phyloP scores from a whole-genome alignment of 2,113 vertebrate genomes.

The Laticauda laticaudata region DNA sequence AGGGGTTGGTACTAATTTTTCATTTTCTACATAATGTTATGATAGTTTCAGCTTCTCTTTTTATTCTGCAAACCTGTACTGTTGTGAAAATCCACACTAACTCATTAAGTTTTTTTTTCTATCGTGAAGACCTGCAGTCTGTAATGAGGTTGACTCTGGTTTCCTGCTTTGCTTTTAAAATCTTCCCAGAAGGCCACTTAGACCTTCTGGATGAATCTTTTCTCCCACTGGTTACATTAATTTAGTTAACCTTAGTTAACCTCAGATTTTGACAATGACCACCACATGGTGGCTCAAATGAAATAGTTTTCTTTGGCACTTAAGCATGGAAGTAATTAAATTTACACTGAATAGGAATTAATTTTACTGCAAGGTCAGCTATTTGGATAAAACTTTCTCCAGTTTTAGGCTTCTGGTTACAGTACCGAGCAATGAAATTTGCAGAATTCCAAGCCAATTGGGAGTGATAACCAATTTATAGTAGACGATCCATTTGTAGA shows the following conservation, averaged over 20 bases:
- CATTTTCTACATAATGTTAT: neutral
- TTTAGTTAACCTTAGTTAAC: neutral
- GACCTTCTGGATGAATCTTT: constrained; percentile 13
- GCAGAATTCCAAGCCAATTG: neutral
- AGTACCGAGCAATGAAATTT: neutral
- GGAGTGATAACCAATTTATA: neutral
- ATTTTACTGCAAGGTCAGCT: neutral
- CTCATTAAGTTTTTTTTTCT: neutral
- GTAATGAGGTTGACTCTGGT: neutral
- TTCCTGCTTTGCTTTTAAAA: constrained; percentile 26
- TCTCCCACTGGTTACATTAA: constrained; percentile 42
- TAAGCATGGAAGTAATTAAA: accelerated
- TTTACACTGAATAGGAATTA: neutral
- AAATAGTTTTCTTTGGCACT: neutral
- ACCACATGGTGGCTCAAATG: neutral
- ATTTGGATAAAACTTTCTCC: neutral
- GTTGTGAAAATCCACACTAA: constrained; percentile 1
- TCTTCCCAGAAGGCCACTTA: neutral
- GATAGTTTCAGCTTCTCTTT: constrained; percentile 1
- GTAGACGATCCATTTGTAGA: neutral
- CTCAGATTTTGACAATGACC: constrained; percentile 7
- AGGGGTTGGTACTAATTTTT: constrained; percentile 1
- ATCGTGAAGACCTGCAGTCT: neutral
- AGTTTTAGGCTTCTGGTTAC: neutral
- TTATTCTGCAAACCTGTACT: neutral